A percentile compares a stretch with the other conserved stretches of the same genome.
Conservation (phyloP, 2,113 vertebrate genomes). For the Syngnathoides biaculeatus region DNA sequence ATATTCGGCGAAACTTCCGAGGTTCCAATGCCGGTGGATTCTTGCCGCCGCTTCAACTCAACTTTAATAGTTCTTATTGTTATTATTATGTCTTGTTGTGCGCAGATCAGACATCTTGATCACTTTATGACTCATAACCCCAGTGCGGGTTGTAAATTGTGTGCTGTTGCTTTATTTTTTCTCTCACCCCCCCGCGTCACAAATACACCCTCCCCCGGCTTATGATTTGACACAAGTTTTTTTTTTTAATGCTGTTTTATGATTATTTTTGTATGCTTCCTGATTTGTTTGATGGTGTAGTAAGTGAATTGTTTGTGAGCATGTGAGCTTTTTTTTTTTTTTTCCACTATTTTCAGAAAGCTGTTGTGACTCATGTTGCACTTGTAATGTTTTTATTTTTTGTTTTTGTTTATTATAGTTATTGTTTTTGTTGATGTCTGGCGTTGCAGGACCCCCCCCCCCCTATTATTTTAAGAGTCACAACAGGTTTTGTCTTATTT, state of each 20-base stretch:
- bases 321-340: conserved; percentile 29
- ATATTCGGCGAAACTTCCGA: too few species aligned
- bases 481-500: conserved; percentile 55
- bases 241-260: conserved; percentile 26
- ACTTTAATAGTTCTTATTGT: conserved; percentile 32
- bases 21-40: conserved; percentile 23
- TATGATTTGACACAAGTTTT: conserved; percentile 18
- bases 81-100: conserved; percentile 34
- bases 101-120: conserved; percentile 48
- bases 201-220: conserved; percentile 14
- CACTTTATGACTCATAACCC: conserved; percentile 46
- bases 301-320: conserved; percentile 45
- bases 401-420: conserved; percentile 18
- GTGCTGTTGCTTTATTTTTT: conserved; percentile 52
- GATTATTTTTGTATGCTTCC: conserved; percentile 20
- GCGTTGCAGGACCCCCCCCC: conserved; percentile 45
- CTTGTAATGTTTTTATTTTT: conserved; percentile 59
- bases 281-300: conserved; percentile 63
- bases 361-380: conserved; percentile 69
- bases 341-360: conserved; percentile 60
- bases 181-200: not conserved
- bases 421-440: conserved; percentile 8
- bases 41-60: conserved; percentile 29
- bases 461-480: conserved; percentile 53
- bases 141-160: conserved; percentile 51